These are phyloP conservation scores for Achlya flavicornis DNA, from an alignment of 2,888 invertebrate genomes.

Conservation along the genomic window DNA sequence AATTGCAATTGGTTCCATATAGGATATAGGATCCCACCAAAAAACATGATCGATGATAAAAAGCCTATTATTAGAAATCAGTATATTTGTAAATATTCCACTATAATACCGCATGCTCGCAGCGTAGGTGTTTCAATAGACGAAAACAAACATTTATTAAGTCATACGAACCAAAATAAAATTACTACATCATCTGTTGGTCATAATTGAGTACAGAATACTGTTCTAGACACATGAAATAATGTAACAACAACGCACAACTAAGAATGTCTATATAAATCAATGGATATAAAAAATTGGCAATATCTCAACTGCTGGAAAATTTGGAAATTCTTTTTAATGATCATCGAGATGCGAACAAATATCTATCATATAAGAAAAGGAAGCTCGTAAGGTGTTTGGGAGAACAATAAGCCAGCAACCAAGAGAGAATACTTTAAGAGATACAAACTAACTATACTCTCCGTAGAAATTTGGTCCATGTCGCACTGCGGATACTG, in stretches of 20 bases:
- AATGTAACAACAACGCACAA: no score
- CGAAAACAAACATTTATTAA: slow-evolving; percentile 15
- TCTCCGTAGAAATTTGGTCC: neutral
- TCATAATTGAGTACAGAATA: slow-evolving; percentile 41
- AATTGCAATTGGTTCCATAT: no score
- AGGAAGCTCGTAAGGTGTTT: neutral
- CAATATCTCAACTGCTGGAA: no score
- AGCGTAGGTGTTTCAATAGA: neutral
- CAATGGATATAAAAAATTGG: no score
- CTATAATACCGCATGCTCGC: neutral
- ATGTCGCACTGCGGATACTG: neutral
- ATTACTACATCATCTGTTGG: slow-evolving; percentile 35
- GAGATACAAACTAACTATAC: neutral
- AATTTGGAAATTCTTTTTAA: no score
- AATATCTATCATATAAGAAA: no score
- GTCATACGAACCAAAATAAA: slow-evolving; percentile 5
- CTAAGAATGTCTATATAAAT: no score
- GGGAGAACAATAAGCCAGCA: neutral
- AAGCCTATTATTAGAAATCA: neutral
- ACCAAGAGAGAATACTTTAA: no score
- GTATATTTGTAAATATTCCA: neutral
- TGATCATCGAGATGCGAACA: no score
- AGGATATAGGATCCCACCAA: no score
- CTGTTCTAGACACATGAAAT: slow-evolving; percentile 15
- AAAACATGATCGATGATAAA: no score